Conservation (phyloP, 2,797 vertebrate species). For the Pelochelys cantorii region DNA sequence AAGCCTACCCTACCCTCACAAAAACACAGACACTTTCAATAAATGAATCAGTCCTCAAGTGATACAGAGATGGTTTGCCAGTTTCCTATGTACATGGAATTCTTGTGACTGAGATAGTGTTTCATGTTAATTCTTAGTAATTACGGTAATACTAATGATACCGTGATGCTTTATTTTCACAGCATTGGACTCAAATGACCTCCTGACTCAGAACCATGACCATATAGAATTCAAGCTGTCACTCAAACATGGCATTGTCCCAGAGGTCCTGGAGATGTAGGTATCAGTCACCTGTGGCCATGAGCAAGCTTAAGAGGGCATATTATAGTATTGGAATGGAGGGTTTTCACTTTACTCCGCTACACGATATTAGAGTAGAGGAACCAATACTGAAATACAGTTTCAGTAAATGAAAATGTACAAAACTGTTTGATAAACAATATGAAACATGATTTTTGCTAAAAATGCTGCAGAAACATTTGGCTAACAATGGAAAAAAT, state of each 20-base stretch:
- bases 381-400: not conserved
- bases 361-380: not conserved
- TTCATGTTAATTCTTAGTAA: conserved; percentile 54
- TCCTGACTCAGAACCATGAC: conserved; percentile 44
- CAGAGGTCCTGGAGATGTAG: not conserved
- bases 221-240: conserved; percentile 32
- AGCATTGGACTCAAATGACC: conserved; percentile 54
- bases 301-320: not conserved
- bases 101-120: conserved; percentile 51
- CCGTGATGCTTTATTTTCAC: conserved; percentile 59
- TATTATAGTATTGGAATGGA: not conserved
- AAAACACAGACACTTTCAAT: conserved; percentile 51
- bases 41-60: conserved; percentile 62
- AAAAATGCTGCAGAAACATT: not conserved
- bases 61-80: conserved; percentile 35
- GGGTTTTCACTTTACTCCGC: not conserved
- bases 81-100: conserved; percentile 59
- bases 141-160: conserved; percentile 42
- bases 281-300: not conserved
- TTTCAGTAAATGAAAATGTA: not conserved
- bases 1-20: conserved; percentile 31
- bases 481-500: not conserved
- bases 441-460: not conserved
- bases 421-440: not conserved
- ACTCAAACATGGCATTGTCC: conserved; percentile 35